Evolutionary conservation across 2,888 invertebrate genomes (phyloP).

Genomic region (Rhimphoctona megacephalus): DNA sequence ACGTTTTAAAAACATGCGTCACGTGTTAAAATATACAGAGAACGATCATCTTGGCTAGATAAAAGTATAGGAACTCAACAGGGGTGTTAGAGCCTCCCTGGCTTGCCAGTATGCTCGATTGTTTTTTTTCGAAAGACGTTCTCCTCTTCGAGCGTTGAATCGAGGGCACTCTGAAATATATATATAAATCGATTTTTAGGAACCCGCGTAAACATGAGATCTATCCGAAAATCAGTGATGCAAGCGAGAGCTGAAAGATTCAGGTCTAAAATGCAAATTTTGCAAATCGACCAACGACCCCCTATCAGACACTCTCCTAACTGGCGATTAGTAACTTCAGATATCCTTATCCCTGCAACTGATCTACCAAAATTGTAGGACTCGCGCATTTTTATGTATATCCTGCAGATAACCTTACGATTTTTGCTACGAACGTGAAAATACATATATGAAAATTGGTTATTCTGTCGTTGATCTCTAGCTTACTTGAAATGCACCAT

Average conservation of each 20-base stretch:
- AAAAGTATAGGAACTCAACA: constrained; percentile 32
- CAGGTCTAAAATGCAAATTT: constrained; percentile 80
- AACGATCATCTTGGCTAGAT: constrained; percentile 44
- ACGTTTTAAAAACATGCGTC: constrained; percentile 15
- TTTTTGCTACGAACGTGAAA: constrained; percentile 33
- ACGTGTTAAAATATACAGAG: constrained; percentile 45
- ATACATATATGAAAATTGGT: not conserved
- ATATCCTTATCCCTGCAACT: constrained; percentile 47
- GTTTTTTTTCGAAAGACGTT: constrained; percentile 2
- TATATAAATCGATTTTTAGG: constrained; percentile 33
- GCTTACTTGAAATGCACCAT: not conserved
- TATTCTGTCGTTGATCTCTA: constrained; percentile 24
- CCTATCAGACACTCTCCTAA: constrained; percentile 69
- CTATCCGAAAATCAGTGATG: constrained; percentile 66
- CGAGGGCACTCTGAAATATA: constrained; percentile 24
- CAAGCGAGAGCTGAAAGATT: constrained; percentile 72
- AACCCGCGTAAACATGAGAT: constrained; percentile 57
- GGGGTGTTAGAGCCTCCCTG: not conserved
- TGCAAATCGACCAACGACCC: constrained; percentile 72
- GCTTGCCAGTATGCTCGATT: not conserved
- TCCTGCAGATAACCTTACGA: constrained; percentile 10
- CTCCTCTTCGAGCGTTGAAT: constrained; percentile 40
- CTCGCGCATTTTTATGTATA: constrained; percentile 32
- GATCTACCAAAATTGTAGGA: constrained; percentile 42
- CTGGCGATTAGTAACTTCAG: constrained; percentile 74